Evolutionary conservation across 2,888 invertebrate species (phyloP), one percentile per base, ranked within the genome.

Genomic region (Cerceris rybyensis): DNA sequence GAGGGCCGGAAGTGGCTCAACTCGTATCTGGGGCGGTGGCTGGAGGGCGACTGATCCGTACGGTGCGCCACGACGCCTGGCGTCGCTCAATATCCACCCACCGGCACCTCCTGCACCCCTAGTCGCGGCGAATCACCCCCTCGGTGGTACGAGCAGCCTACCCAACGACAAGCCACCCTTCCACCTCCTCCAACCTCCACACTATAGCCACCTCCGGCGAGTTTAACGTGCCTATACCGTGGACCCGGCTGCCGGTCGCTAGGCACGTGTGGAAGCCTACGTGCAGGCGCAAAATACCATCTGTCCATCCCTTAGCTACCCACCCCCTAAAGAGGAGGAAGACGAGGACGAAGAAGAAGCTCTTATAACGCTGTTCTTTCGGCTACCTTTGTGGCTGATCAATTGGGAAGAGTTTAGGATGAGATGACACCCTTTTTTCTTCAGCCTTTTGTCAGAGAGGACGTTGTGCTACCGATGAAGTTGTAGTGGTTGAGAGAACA

Each of bases 1-100:
- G 93, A 90, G 93, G 93, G 58, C 74, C 78, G 77, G 93, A 91
- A 91, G 91, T 92, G 93, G 80, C 91, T 93, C 92, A 93, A 93
- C 93, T 92, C 85, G 88, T 88, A 87, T 86, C 93, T 94, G 93
- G 93, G 94, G 94, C 94, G 93, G 93, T 93, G 94, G 94, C 94
- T 94, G 94, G 93, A 94, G 94, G 93, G 93, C 94, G 93, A 94
- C 93, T 94, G 94, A 89, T 86, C 82, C 84, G 84, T 74, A 93
- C 93, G 92, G 90, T 90, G 91, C 91, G 93, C 94, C 93, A 93
- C 94, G 94, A 94, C 93, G 94, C 93, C 93, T 89, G 91, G 93
- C 91, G 93, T 94, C 94, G 94, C 94, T 94, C 94, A 94, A 94
- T 93, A 93, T 92, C 92, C 92, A 89, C 93, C 93, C 93, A 93